Evolutionary conservation across 2,888 invertebrate species (phyloP).

Genomic region (Entomobrya multifasciata): DNA sequence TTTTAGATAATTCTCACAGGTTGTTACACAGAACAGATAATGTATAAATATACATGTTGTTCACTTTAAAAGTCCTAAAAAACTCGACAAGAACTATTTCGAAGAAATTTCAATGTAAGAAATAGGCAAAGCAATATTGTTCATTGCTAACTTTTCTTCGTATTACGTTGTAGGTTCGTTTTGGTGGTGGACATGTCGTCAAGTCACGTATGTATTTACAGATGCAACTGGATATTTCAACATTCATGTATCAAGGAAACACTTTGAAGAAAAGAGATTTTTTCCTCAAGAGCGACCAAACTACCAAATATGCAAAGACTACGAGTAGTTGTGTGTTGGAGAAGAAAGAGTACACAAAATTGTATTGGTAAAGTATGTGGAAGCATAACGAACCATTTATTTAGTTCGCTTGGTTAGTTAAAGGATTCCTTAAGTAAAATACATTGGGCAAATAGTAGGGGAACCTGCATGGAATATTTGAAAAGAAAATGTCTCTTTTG

Average conservation of each 20-base stretch:
- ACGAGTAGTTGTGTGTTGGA: no score
- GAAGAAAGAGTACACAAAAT: background rate
- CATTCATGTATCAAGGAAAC: constrained; percentile 11
- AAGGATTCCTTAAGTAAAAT: constrained; percentile 60
- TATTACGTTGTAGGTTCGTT: background rate
- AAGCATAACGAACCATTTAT: constrained; percentile 67
- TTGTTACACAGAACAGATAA: no score
- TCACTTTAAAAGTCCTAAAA: no score
- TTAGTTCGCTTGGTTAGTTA: constrained; percentile 72
- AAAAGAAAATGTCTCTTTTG: constrained; percentile 37
- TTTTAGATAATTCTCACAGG: no score
- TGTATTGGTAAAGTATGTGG: constrained; percentile 24
- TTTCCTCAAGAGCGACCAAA: background rate
- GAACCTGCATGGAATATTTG: constrained; percentile 70
- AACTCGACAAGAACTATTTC: no score
- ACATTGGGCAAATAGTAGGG: constrained; percentile 60
- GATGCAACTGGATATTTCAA: constrained; percentile 33
- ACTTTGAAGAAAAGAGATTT: constrained; percentile 6
- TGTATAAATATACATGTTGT: no score
- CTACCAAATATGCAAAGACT: background rate
- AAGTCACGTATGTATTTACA: constrained; percentile 29
- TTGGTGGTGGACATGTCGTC: constrained; percentile 15
- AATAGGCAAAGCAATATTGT: constrained; percentile 6
- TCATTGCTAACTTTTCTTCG: no score
- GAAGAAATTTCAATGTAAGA: no score